Evolutionary conservation across 2,797 vertebrate genomes (phyloP), one percentile per base, ranked within the genome.

Genomic region (Arnoldichthys spilopterus): DNA sequence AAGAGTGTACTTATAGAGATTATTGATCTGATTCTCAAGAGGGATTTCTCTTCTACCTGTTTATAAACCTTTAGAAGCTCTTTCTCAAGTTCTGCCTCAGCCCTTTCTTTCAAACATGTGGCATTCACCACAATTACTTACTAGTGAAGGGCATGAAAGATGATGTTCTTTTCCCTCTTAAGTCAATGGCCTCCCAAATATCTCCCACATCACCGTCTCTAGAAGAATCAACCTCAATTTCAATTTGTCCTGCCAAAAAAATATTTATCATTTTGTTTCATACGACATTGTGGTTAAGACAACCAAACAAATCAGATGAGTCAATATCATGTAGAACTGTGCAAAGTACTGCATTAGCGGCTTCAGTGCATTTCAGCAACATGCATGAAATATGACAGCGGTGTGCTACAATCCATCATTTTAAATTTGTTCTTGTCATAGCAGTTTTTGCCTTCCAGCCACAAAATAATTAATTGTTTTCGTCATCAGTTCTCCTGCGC

Each of bases 391-490:
- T 70, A 70, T 22, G 45, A 74, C n/a, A 34, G 30, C 2, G 30
- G n/a, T 70, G n/a, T 24, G n/a, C 22, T 6, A 69, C 18, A 74
- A 80, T 56, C 49, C 12, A 47, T 66, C 6, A 24, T 47, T 63
- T 64, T 9, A 51, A 63, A 71, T 20, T 47, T 64, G 49, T 66
- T 72, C 37, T 28, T 37, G 47, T 80, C 72, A 64, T 70, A 61
- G 5, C 20, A 1, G 24, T 49, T 63, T 86, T 85, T 78, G 76
- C 86, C 88, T 84, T 86, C 86, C 76, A 82, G 88, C 83, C 73
- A 83, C 51, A 56, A 37, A 83, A 87, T 88, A 89, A 91, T 90
- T 85, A 87, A 92, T 89, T 91, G 89, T 90, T 91, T 90, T 92
- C 87, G 90, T 91, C 89, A 87, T 79, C 79, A 86, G 88, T 84